phyloP scores from a whole-genome alignment of 2,113 vertebrate genomes.

The Hippocampus zosterae region DNA sequence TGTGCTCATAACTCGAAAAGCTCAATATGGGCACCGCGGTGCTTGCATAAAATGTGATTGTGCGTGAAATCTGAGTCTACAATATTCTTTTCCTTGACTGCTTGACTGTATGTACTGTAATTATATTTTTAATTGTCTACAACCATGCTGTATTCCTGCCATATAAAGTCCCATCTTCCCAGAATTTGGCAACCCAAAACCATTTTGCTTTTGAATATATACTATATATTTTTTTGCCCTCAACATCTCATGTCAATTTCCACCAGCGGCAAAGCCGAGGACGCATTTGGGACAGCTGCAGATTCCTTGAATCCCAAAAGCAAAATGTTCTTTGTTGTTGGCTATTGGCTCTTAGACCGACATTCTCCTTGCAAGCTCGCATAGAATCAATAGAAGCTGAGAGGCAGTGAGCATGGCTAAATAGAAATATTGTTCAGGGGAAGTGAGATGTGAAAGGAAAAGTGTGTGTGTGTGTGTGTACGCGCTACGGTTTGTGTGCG shows the following conservation, averaged over 20 bases:
- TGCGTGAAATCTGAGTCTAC: too few relatives aligned
- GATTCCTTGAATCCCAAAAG: constrained; percentile 35
- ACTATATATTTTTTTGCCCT: neutral
- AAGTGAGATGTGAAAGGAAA: constrained; percentile 77
- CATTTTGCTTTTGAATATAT: constrained; percentile 12
- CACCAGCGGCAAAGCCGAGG: neutral
- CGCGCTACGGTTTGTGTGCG: constrained; percentile 11
- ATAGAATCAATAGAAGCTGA: constrained; percentile 62
- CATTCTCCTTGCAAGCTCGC: constrained; percentile 43
- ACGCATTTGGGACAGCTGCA: neutral
- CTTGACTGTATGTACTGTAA: too few relatives aligned
- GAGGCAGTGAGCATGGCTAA: constrained; percentile 71
- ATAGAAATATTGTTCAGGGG: constrained; percentile 77
- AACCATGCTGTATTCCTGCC: too few relatives aligned
- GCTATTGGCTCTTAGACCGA: constrained; percentile 42
- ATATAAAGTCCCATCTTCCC: too few relatives aligned
- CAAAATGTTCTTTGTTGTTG: constrained; percentile 44
- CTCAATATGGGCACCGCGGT: too few relatives aligned
- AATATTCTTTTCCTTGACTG: too few relatives aligned
- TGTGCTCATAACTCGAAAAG: too few relatives aligned
- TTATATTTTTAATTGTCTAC: too few relatives aligned
- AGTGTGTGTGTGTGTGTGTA: constrained; percentile 56
- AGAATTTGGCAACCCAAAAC: too few relatives aligned
- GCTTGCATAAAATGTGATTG: too few relatives aligned
- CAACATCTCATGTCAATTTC: neutral